Evolutionary conservation across 2,113 vertebrate species (phyloP), one percentile per base, ranked within the genome.

Genomic region (Pseudorasbora parva): DNA sequence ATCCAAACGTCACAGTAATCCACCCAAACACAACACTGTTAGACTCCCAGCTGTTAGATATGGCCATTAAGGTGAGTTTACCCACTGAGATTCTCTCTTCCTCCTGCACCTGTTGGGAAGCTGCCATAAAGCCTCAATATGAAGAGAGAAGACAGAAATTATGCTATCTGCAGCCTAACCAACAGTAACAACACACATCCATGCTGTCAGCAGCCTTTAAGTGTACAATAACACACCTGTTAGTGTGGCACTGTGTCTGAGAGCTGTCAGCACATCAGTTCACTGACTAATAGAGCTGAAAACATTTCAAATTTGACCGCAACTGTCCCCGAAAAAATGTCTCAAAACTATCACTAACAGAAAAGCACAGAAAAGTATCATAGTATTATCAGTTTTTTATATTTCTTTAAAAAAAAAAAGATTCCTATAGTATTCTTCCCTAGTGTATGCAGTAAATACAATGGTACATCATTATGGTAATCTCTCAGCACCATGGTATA

Each of bases 31-130:
- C 54, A n/a, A 2, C 2, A 21, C 19, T 41, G 30, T 25, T 75
- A 75, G 33, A 78, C 41, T 60, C n/a, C 75, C 75, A 78, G 75
- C 54, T 78, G 56, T 78, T 74, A 74, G 25, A 74, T 27, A 74
- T 15, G 23, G 15, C 72, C 2, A 8, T 27, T 74, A 74, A 27
- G 47, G 72, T 74, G 72, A 74, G 72, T 27, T 49, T 27, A 27
- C 30, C 72, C 47, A 27, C 72, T 74, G n/a, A 62, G 21, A 37
- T 51, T 62, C 15, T 57, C 30, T 45, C 68, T 59, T 82, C 68
- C 14, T 60, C 69, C 41, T 54, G 75, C 75, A 59, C 54, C 51
- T 59, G 54, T 77, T 77, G 72, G 71, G 12, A 49, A 74, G 47
- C 45, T 77, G 51, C 54, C 75, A 77, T 33, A 57, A 77, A 77